Conservation (phyloP, 2,113 vertebrate genomes). For the Xyliphius kryptos region DNA sequence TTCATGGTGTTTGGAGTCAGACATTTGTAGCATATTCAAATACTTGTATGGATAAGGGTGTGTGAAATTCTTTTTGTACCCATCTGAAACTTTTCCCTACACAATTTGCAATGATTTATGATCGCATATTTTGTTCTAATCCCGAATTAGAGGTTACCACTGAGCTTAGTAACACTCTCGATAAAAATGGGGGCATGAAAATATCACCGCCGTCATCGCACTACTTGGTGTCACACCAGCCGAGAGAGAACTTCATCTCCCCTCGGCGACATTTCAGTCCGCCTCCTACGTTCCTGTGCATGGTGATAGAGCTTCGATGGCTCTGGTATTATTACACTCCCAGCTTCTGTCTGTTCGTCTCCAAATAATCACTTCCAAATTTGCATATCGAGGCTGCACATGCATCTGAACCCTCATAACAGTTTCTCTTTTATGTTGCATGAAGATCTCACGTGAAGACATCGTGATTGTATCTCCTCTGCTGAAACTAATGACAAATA, state of each 20-base stretch:
- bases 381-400: constrained; percentile 35
- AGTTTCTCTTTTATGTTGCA: constrained; percentile 69
- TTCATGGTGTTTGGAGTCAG: constrained; percentile 47
- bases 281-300: constrained; percentile 3
- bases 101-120: no score
- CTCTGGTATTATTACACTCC: constrained; percentile 1
- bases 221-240: no score
- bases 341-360: constrained; percentile 20
- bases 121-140: no score
- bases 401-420: constrained; percentile 38
- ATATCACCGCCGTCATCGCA: constrained; percentile 19
- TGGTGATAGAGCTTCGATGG: not conserved
- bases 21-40: constrained; percentile 56
- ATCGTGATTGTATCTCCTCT: constrained; percentile 58
- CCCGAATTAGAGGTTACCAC: no score
- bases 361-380: constrained; percentile 27
- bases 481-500: constrained; percentile 55
- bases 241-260: constrained; percentile 18
- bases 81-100: constrained; percentile 50
- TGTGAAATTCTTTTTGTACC: constrained; percentile 38
- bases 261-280: not conserved
- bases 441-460: constrained; percentile 59
- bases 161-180: constrained; percentile 64
- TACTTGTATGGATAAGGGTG: constrained; percentile 32
- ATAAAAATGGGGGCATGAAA: constrained; percentile 19